Percentiles rank a stretch among this genome's conserved stretches.
phyloP scores from a whole-genome alignment of 2,797 vertebrate genomes.

The Chaetodon trifasciatus region DNA sequence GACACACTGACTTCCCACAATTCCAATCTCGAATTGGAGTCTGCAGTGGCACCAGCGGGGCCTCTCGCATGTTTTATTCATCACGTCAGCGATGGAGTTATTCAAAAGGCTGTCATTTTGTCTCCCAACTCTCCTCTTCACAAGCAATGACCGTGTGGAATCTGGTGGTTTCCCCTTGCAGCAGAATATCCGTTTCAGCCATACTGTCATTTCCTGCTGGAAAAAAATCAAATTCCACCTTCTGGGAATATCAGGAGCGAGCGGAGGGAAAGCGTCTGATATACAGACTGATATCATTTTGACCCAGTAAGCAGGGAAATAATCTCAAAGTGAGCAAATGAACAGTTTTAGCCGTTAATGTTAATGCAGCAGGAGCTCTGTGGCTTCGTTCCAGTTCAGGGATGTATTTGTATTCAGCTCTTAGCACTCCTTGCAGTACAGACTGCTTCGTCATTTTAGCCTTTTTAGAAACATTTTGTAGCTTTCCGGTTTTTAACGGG shows the following conservation, averaged over 20 bases:
- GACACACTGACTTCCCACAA: conserved; percentile 71
- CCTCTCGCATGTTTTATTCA: conserved; percentile 78
- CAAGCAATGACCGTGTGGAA: conserved; percentile 50
- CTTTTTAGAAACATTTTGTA: not conserved
- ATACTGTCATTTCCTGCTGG: conserved; percentile 28
- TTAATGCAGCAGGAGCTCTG: conserved; percentile 11
- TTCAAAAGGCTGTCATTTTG: conserved; percentile 66
- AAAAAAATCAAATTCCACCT: conserved; percentile 32
- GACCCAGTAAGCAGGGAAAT: conserved; percentile 5
- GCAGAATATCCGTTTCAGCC: conserved; percentile 39
- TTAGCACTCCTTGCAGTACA: conserved; percentile 30
- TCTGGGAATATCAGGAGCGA: conserved; percentile 38
- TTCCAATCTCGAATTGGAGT: conserved; percentile 67
- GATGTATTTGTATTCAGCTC: conserved; percentile 26
- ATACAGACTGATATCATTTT: no score
- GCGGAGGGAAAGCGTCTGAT: not conserved
- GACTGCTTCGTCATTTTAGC: conserved; percentile 17
- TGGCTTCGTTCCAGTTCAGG: conserved; percentile 19
- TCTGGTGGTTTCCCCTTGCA: conserved; percentile 46
- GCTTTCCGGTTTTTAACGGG: conserved; percentile 1
- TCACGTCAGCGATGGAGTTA: conserved; percentile 60
- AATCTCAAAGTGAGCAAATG: conserved; percentile 31
- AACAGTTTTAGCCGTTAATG: conserved; percentile 28
- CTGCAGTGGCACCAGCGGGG: conserved; percentile 61
- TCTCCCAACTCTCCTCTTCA: conserved; percentile 41